A percentile compares a stretch with the other conserved stretches of the same genome.
Conservation (phyloP, 1,140 invertebrate genomes). For the Steinernema feltiae region DNA sequence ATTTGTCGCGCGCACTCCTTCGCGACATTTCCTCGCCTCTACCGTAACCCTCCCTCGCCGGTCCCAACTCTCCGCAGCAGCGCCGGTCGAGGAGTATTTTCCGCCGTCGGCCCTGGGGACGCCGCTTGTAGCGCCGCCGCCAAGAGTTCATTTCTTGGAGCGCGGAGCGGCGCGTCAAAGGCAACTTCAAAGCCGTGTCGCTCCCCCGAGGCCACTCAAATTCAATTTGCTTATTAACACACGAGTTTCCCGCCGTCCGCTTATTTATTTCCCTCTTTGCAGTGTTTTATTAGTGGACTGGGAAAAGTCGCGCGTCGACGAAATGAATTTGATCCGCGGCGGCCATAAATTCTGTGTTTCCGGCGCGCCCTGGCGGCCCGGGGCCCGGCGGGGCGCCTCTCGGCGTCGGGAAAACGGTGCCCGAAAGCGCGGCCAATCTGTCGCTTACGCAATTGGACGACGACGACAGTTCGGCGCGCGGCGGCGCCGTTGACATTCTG, state of each 20-base stretch:
- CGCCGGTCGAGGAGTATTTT: neutral
- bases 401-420: neutral
- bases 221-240: conserved; percentile 14
- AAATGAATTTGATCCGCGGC: neutral
- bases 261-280: neutral
- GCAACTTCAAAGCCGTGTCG: neutral
- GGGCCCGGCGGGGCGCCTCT: neutral
- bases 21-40: neutral
- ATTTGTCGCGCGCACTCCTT: neutral
- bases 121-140: neutral
- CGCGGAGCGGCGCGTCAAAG: neutral
- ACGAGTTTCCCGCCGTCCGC: neutral
- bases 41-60: neutral
- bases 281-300: conserved; percentile 11
- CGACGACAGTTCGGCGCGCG: neutral
- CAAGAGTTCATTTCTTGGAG: neutral
- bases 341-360: neutral
- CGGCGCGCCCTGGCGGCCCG: neutral
- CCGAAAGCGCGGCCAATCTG: neutral
- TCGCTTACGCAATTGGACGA: conserved; percentile 6
- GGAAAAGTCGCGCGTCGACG: neutral
- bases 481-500: neutral
- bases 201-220: neutral
- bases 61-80: neutral
- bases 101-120: neutral